phyloP scores from a whole-genome alignment of 92 coral and sea anemone species.

The Bergia sp. region DNA sequence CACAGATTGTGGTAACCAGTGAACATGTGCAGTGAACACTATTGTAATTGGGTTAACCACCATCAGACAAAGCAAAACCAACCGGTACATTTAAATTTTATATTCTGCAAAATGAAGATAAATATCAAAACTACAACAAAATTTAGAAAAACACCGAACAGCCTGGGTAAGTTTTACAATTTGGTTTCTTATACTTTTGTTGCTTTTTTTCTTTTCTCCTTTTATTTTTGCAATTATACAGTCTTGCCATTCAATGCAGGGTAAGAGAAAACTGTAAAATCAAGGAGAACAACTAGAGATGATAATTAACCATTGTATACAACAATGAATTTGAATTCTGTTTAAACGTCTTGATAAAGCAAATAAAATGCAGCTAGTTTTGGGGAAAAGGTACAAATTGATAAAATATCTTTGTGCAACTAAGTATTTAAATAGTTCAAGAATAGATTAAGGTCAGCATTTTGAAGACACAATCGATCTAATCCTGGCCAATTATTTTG shows the following conservation, averaged over 20 bases:
- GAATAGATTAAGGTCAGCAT: not conserved
- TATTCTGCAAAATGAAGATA: not conserved
- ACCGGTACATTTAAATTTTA: not conserved
- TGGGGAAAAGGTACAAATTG: not conserved
- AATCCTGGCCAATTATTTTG: constrained; percentile 17
- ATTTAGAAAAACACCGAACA: not conserved
- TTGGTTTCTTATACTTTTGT: not conserved
- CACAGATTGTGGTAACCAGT: too few species aligned
- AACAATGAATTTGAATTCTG: not conserved
- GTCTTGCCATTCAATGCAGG: not conserved
- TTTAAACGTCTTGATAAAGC: not conserved
- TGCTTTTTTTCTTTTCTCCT: not conserved
- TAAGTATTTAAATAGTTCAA: not conserved
- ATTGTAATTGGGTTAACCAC: not conserved
- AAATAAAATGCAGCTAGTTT: not conserved
- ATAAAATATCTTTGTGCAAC: not conserved
- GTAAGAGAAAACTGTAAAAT: not conserved
- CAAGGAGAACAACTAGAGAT: not conserved
- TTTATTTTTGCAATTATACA: not conserved
- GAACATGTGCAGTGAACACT: too few species aligned
- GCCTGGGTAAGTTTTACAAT: not conserved
- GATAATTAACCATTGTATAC: too few species aligned
- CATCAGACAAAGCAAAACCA: not conserved
- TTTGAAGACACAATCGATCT: not conserved
- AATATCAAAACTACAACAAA: too few species aligned